A percentile compares a stretch with the other conserved stretches of the same genome.
Evolutionary conservation across 2,888 invertebrate genomes (phyloP).

Genomic region (Oxytorus armatus): DNA sequence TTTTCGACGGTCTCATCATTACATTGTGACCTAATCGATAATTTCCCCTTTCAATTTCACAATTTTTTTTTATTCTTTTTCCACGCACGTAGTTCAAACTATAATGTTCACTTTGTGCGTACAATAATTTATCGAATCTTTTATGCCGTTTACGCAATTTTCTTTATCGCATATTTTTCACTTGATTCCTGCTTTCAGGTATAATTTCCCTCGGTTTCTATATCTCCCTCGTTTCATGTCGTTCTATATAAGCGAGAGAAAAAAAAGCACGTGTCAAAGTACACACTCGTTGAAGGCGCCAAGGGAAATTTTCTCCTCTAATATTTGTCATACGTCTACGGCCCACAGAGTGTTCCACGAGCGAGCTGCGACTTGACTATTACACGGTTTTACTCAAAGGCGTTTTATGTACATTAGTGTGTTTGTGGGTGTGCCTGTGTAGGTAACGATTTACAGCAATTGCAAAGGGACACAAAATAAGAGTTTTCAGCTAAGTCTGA

Average conservation of each 20-base stretch:
- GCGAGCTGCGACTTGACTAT: constrained; percentile 8
- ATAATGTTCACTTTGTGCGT: background rate
- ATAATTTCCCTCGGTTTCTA: background rate
- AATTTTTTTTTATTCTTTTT: background rate
- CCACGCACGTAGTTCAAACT: background rate
- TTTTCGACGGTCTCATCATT: constrained; percentile 10
- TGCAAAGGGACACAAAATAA: constrained; percentile 11
- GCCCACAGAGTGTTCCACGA: constrained; percentile 4
- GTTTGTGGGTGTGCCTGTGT: background rate
- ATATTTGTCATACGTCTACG: constrained; percentile 15
- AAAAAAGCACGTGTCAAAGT: constrained; percentile 20
- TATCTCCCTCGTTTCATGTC: background rate
- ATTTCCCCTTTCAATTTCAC: background rate
- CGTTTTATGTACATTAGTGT: background rate
- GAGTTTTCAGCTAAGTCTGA: background rate
- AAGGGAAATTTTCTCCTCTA: background rate
- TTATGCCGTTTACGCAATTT: background rate
- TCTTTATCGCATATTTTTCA: background rate
- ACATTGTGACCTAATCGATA: background rate
- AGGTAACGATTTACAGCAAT: constrained; percentile 16
- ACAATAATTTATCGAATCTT: background rate
- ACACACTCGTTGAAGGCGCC: constrained; percentile 7
- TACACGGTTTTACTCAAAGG: background rate
- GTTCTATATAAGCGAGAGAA: background rate
- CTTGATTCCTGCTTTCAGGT: constrained; percentile 14